Conservation (phyloP, 2,113 vertebrate species). For the Oreochromis spilurus region DNA sequence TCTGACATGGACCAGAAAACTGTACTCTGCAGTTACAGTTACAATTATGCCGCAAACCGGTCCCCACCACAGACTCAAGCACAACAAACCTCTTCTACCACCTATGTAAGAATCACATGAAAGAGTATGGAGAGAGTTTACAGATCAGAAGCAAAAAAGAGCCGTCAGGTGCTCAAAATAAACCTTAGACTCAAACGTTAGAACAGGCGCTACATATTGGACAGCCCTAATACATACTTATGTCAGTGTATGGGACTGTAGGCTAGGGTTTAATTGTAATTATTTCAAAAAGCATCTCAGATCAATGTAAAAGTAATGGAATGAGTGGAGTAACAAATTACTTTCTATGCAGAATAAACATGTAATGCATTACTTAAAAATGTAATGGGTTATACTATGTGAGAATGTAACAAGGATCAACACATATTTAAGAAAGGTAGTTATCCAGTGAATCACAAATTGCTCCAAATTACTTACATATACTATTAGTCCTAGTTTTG, state of each 20-base stretch:
- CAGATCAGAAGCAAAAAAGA: not conserved
- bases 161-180: no score
- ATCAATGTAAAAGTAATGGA: not conserved
- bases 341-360: not conserved
- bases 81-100: not conserved
- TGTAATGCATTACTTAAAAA: not conserved
- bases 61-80: not conserved
- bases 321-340: not conserved
- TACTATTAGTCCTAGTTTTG: not conserved
- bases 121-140: not conserved
- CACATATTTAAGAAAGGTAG: not conserved
- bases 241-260: accelerated
- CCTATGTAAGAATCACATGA: not conserved
- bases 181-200: not conserved
- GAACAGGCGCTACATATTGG: not conserved
- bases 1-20: accelerated
- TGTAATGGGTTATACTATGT: no score
- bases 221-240: not conserved
- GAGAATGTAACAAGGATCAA: not conserved
- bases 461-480: not conserved
- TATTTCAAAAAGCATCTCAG: not conserved
- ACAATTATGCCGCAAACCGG: accelerated
- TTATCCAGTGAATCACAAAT: not conserved
- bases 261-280: not conserved
- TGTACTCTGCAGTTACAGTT: not conserved